Base-by-base conservation (phyloP, 1,140 invertebrate species). In the Heliconius hewitsoni region DNA sequence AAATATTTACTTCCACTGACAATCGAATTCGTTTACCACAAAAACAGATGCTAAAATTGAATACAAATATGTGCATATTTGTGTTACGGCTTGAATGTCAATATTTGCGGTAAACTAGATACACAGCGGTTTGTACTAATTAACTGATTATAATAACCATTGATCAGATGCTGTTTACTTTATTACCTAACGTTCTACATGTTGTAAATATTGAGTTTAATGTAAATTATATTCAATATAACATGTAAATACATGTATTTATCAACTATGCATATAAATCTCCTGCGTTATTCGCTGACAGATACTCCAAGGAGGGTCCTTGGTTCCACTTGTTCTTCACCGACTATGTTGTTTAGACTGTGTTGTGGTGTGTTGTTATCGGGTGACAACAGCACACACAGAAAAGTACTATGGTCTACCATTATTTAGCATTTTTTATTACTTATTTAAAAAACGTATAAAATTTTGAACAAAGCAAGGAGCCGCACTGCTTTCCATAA, bases 61-160 rank as follows among this genome's bases (percentile, higher is more conserved):
- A 66, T 66, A 4, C 9, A 16, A n/a, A n/a, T n/a, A n/a, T n/a
- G 60, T 4, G 6, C 27, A 30, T 66, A 66, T 66, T 66, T 66
- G 60, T 13, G 60, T 30, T 66, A 30, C 60, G 27, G 27, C 27
- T 30, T 30, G 27, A 66, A 30, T 66, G 11, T 16, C 27, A 52
- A 70, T 76, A 42, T 76, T 70, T 76, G 74, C 60, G 60, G 39
- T 57, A 2, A 16, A 16, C 42, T 57, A 57, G n/a, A 23, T 1
- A 57, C n/a, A 3, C 46, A 3, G 74, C 23, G 74, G 74, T 76
- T 71, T 42, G 74, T 71, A 76, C 30, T 76, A 60, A 76, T 76
- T 76, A 76, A 76, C 37, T 76, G 66, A 71, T 76, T 71, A 71
- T 71, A 76, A 71, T 76, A 76, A 70, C 42, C 60, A 50, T 76